phyloP scores from a whole-genome alignment of 2,888 invertebrate genomes.

The Scaptomyza cyrtandrae region DNA sequence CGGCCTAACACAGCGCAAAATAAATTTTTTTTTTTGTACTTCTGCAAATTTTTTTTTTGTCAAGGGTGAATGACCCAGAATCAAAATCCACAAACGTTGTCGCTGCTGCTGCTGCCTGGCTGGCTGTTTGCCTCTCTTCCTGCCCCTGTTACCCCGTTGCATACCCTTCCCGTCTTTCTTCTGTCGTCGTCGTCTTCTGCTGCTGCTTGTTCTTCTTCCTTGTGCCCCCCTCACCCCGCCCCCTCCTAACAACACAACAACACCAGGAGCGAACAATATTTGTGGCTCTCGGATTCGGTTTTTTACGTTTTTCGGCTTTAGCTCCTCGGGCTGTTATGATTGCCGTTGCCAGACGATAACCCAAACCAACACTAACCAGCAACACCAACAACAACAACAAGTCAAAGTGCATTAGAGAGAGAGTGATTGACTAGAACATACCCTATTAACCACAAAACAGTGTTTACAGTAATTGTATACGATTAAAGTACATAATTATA shows the following conservation, averaged over 20 bases:
- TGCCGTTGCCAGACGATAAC: slow-evolving; percentile 79
- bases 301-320: slow-evolving; percentile 43
- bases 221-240: slow-evolving; percentile 15
- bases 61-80: slow-evolving; percentile 83
- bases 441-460: neutral
- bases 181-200: slow-evolving; percentile 31
- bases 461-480: too few relatives aligned
- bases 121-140: slow-evolving; percentile 38
- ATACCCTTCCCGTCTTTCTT: slow-evolving; percentile 34
- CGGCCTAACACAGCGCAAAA: slow-evolving; percentile 78
- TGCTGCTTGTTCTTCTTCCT: slow-evolving; percentile 12
- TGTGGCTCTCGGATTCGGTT: slow-evolving; percentile 48
- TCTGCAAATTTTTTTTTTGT: slow-evolving; percentile 69
- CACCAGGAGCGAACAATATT: slow-evolving; percentile 32
- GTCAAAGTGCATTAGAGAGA: slow-evolving; percentile 1
- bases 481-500: too few relatives aligned
- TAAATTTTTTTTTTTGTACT: slow-evolving; percentile 70
- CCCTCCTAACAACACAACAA: slow-evolving; percentile 4
- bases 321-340: slow-evolving; percentile 77
- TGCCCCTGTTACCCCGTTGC: slow-evolving; percentile 17
- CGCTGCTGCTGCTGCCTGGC: slow-evolving; percentile 42
- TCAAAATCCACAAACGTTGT: slow-evolving; percentile 78
- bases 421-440: neutral
- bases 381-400: slow-evolving; percentile 24
- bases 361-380: slow-evolving; percentile 57